Base-by-base conservation (phyloP, 2,888 invertebrate species). In the Minunthozetes semirufus region DNA sequence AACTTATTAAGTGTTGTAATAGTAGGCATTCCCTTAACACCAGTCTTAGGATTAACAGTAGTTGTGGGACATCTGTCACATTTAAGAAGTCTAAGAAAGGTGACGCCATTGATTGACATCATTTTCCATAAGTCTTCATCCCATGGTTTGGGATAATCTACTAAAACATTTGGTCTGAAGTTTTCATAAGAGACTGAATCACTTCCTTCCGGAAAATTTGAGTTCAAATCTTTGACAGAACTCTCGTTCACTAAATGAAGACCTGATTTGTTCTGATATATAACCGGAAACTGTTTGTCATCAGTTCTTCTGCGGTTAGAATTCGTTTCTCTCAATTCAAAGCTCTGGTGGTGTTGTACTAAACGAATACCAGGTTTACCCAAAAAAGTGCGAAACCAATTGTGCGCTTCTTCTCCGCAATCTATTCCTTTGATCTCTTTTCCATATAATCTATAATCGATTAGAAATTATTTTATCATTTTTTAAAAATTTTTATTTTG, bases 141-240 rank as follows among this genome's bases (percentile, higher is more conserved):
- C 66, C 53, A 73, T 3, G 76, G 27, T n/a, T 48, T 29, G 5
- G 25, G 46, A 59, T 53, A 53, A 19, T 76, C 76, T 15, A 76
- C 50, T 13, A 76, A 27, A 46, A 76, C 66, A 50, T 56, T 76
- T 15, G 76, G 76, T 25, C 76, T 50, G n/a, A 73, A 76, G 56
- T 73, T 76, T 61, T 66, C 25, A 48, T 68, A 68, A 13, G 46
- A 27, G 2, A 74, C 48, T 38, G 17, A 11, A 27, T 73, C 50
- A 17, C 48, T 48, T 46, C 66, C 73, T 29, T 73, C 74, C 13
- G 29, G 15, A n/a, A 76, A 68, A 53, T 56, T n/a, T 13, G 50
- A 38, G 27, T 66, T 63, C 48, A 76, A 66, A n/a, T 76, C 73
- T 8, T 27, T 48, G 1, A 76, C 73, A 9, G 76, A 76, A 17